Conservation (phyloP, 2,888 invertebrate genomes). For the Cephus rjabovi region DNA sequence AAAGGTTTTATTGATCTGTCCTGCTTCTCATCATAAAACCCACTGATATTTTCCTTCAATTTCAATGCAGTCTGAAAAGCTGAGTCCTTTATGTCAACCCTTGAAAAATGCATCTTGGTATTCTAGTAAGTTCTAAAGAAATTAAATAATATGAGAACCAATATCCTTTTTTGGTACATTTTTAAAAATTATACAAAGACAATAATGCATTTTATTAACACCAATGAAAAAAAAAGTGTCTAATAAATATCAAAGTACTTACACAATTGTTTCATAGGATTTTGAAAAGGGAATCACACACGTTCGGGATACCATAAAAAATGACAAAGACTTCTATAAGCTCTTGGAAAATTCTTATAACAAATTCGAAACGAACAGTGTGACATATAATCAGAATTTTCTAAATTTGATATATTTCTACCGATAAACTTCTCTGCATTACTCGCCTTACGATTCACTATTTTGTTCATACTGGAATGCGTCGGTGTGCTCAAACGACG, state of each 20-base stretch:
- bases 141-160: background rate
- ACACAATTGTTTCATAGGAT: background rate
- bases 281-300: background rate
- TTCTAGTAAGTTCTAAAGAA: background rate
- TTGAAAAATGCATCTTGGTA: background rate
- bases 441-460: conserved; percentile 9
- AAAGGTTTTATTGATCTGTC: background rate
- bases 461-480: conserved; percentile 10
- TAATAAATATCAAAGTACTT: no score
- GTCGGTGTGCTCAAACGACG: conserved; percentile 15
- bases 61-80: background rate
- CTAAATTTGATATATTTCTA: background rate
- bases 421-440: background rate
- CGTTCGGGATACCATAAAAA: background rate
- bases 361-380: background rate
- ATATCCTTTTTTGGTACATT: background rate
- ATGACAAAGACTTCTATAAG: background rate
- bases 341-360: background rate
- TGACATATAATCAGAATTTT: background rate
- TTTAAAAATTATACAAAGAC: no score
- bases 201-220: no score
- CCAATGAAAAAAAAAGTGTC: no score
- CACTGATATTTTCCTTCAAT: background rate
- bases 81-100: background rate
- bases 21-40: background rate